phyloP scores from a whole-genome alignment of 2,888 invertebrate species.

The Dryomyza anilis region DNA sequence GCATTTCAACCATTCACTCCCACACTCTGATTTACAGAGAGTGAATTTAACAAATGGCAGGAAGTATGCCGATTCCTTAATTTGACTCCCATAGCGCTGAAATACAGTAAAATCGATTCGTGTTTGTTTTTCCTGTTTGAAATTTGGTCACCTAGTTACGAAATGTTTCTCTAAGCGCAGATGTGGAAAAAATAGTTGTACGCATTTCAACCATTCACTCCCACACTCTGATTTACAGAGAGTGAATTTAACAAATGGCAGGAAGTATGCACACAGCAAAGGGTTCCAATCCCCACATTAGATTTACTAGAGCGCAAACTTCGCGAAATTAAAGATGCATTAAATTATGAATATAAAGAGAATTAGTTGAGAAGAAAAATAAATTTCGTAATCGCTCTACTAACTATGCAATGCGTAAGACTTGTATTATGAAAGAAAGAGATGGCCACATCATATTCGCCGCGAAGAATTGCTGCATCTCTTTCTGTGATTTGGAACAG shows the following conservation, averaged over 20 bases:
- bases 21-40: too few species aligned
- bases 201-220: too few species aligned
- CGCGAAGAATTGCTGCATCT: slow-evolving; percentile 79
- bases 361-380: slow-evolving; percentile 90
- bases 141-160: too few species aligned
- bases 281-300: slow-evolving; percentile 77
- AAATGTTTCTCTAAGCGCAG: too few species aligned
- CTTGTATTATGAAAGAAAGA: slow-evolving; percentile 87
- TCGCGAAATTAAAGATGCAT: too few species aligned
- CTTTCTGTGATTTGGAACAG: slow-evolving; percentile 73
- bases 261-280: slow-evolving; percentile 74
- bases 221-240: slow-evolving; percentile 89
- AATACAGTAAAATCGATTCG: too few species aligned
- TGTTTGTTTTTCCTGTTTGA: too few species aligned
- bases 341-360: too few species aligned
- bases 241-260: slow-evolving; percentile 90
- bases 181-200: too few species aligned
- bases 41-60: too few species aligned
- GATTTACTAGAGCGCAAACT: slow-evolving; percentile 83
- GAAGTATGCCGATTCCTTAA: too few species aligned
- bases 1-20: too few species aligned
- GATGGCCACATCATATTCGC: slow-evolving; percentile 71
- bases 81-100: slow-evolving; percentile 98
- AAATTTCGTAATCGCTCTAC: slow-evolving; percentile 90
- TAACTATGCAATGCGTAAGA: slow-evolving; percentile 97